Percentiles rank a stretch among this genome's conserved stretches.
Conservation (phyloP, 2,888 invertebrate species). For the Lepidochitona cinerea region DNA sequence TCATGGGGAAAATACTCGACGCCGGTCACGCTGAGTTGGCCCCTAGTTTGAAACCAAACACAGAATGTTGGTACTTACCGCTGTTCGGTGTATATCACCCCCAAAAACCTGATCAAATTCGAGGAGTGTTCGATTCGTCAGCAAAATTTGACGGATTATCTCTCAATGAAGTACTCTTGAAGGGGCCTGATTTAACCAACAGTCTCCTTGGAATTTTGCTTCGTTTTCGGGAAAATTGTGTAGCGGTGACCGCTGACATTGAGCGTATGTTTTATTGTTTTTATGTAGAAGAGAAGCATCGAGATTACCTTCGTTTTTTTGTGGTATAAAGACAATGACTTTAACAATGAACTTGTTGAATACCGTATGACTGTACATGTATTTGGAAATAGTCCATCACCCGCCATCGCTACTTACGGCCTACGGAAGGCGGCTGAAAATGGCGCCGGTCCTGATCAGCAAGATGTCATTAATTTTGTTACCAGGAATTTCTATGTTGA, state of each 20-base stretch:
- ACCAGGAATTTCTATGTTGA: constrained; percentile 19
- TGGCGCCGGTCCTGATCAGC: not conserved
- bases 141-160: constrained; percentile 14
- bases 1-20: constrained; percentile 4
- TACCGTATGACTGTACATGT: constrained; percentile 20
- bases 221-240: constrained; percentile 26
- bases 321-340: constrained; percentile 20
- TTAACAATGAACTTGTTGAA: constrained; percentile 12
- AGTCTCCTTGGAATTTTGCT: constrained; percentile 26
- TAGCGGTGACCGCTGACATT: constrained; percentile 27
- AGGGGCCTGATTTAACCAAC: constrained; percentile 32
- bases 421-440: constrained; percentile 9
- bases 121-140: constrained; percentile 26
- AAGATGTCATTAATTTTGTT: constrained; percentile 15
- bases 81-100: constrained; percentile 39
- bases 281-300: constrained; percentile 17
- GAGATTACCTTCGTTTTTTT: constrained; percentile 30
- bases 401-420: constrained; percentile 17
- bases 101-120: constrained; percentile 20
- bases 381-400: constrained; percentile 20
- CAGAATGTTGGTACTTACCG: constrained; percentile 39
- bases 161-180: constrained; percentile 27
- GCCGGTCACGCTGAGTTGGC: constrained; percentile 24
- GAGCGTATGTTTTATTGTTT: constrained; percentile 27
- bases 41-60: constrained; percentile 11